Percentiles rank a stretch among this genome's conserved stretches.
Evolutionary conservation across 1,140 invertebrate species (phyloP).

Genomic region (Lordiphosa mommai): DNA sequence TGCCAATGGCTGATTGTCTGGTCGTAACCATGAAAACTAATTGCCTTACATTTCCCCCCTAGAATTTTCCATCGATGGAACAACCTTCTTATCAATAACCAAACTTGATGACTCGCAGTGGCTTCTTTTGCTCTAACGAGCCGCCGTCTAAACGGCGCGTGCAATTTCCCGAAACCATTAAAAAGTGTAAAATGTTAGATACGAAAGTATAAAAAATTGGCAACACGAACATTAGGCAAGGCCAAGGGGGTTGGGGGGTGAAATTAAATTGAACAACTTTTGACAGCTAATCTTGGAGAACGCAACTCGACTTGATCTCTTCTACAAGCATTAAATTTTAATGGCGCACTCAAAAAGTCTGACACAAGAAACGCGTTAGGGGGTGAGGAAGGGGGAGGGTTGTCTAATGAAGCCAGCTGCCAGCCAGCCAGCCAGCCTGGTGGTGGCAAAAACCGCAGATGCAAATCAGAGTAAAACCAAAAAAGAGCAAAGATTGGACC

Average conservation of each 20-base stretch:
- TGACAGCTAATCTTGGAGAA: slow-evolving; percentile 65
- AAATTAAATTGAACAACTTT: slow-evolving; percentile 78
- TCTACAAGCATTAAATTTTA: slow-evolving; percentile 74
- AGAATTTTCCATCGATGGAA: no score
- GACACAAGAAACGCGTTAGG: slow-evolving; percentile 38
- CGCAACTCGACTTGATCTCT: slow-evolving; percentile 49
- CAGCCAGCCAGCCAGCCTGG: slow-evolving; percentile 18
- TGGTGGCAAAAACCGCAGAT: slow-evolving; percentile 71
- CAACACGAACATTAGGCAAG: slow-evolving; percentile 55
- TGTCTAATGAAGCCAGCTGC: slow-evolving; percentile 72
- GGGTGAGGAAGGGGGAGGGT: neutral
- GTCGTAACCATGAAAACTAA: no score
- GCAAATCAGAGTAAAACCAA: slow-evolving; percentile 70
- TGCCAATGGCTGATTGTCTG: no score
- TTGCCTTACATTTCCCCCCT: no score
- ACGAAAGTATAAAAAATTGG: slow-evolving; percentile 54
- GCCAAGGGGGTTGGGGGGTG: neutral
- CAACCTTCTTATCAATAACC: no score
- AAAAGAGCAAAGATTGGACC: slow-evolving; percentile 70
- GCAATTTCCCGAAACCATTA: slow-evolving; percentile 75
- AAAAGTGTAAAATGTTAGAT: slow-evolving; percentile 45
- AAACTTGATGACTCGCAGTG: no score
- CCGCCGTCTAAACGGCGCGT: slow-evolving; percentile 64
- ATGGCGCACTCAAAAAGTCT: slow-evolving; percentile 72
- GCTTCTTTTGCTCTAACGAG: slow-evolving; percentile 50